A percentile compares a stretch with the other conserved stretches of the same genome.
Evolutionary conservation across 2,113 vertebrate species (phyloP).

Genomic region (Misgurnus mizolepis): DNA sequence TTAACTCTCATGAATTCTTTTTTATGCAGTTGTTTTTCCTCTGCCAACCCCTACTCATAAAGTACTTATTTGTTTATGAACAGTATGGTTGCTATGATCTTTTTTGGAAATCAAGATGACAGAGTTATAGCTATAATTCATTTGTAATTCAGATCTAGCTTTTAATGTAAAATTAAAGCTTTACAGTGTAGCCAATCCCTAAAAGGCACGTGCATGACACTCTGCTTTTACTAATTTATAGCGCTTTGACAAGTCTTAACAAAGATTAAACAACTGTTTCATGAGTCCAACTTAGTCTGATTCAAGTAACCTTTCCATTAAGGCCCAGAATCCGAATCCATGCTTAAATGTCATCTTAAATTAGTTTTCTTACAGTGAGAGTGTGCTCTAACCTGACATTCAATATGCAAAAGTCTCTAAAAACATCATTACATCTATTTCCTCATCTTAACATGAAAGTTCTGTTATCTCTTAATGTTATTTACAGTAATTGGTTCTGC

Average conservation of each 20-base stretch:
- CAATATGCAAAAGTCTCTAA: not conserved
- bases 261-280: slow-evolving; percentile 25
- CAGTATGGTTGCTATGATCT: slow-evolving; percentile 37
- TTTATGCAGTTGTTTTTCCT: slow-evolving; percentile 14
- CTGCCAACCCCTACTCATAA: slow-evolving; percentile 2
- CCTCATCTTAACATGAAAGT: slow-evolving; percentile 55
- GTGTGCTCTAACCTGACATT: slow-evolving; percentile 25
- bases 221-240: not conserved
- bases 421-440: not conserved
- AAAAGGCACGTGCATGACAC: slow-evolving; percentile 18
- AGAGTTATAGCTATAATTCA: slow-evolving; percentile 2
- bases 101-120: not conserved
- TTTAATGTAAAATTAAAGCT: slow-evolving; percentile 32
- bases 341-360: not conserved
- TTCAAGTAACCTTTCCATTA: not conserved
- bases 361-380: not conserved
- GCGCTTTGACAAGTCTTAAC: slow-evolving; percentile 33
- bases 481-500: slow-evolving; percentile 56
- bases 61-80: slow-evolving; percentile 33
- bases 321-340: not conserved
- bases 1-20: slow-evolving; percentile 18
- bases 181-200: slow-evolving; percentile 2
- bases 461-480: slow-evolving; percentile 57
- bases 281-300: slow-evolving; percentile 1
- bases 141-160: slow-evolving; percentile 28